phyloP scores from a whole-genome alignment of 2,113 vertebrate genomes.

The Thamnophis sirtalis region DNA sequence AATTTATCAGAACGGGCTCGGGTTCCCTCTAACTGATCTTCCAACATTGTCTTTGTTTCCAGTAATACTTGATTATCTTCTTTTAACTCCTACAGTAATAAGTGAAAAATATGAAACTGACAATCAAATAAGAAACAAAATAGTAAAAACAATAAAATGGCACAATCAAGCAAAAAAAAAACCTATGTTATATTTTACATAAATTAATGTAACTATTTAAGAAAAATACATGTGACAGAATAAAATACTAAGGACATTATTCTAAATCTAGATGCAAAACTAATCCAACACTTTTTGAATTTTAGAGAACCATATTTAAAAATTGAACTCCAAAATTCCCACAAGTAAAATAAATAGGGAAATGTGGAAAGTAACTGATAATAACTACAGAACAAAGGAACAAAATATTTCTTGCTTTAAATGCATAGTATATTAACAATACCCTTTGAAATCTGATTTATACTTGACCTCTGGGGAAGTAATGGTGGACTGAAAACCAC shows the following conservation, averaged over 20 bases:
- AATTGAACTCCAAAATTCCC: not conserved
- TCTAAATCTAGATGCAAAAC: not conserved
- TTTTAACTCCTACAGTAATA: constrained; percentile 85
- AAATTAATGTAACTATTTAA: not conserved
- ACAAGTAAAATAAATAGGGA: not conserved
- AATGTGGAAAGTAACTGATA: not conserved
- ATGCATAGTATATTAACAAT: not conserved
- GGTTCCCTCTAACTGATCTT: constrained; percentile 89
- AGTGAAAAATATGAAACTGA: not conserved
- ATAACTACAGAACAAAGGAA: not conserved
- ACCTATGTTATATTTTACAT: not conserved
- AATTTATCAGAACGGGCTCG: constrained; percentile 91
- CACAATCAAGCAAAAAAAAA: not conserved
- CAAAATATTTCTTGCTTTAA: not conserved
- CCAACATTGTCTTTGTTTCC: constrained; percentile 96
- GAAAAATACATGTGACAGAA: not conserved
- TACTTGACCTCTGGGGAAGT: not conserved
- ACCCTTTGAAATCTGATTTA: not conserved
- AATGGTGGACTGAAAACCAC: no score
- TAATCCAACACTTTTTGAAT: not conserved
- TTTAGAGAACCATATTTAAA: not conserved
- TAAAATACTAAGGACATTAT: not conserved
- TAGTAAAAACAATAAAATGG: not conserved
- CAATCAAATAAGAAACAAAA: not conserved
- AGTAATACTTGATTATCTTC: constrained; percentile 97